phyloP scores from a whole-genome alignment of 2,888 invertebrate species.

The Busseola fusca region DNA sequence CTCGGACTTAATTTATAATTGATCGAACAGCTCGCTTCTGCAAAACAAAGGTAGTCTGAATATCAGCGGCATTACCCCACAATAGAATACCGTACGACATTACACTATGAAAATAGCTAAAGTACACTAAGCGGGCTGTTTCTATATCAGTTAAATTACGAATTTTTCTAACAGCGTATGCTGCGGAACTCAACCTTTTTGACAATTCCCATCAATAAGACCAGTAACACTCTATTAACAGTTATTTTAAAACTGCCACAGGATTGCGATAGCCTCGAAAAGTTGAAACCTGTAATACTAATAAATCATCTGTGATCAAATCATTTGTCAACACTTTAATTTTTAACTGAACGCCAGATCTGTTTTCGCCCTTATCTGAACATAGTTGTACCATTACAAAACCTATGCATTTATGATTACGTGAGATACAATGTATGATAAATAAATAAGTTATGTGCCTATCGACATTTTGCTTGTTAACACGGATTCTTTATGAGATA shows the following conservation, averaged over 20 bases:
- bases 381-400: slow-evolving; percentile 34
- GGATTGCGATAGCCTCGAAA: background rate
- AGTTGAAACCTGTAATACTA: background rate
- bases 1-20: too few relatives aligned
- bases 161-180: too few relatives aligned
- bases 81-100: too few relatives aligned
- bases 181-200: too few relatives aligned
- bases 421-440: slow-evolving; percentile 26
- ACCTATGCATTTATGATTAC: slow-evolving; percentile 32
- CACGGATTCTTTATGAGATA: slow-evolving; percentile 15
- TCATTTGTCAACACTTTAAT: background rate
- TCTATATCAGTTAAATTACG: too few relatives aligned
- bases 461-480: slow-evolving; percentile 20
- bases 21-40: too few relatives aligned
- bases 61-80: too few relatives aligned
- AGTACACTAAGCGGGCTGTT: too few relatives aligned
- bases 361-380: slow-evolving; percentile 17
- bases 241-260: background rate
- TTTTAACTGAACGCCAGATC: slow-evolving; percentile 3
- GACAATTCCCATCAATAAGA: too few relatives aligned
- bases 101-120: too few relatives aligned
- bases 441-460: slow-evolving; percentile 3
- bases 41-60: too few relatives aligned
- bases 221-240: background rate
- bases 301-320: slow-evolving; percentile 1